Percentiles rank a stretch among this genome's conserved stretches.
Evolutionary conservation across 2,797 vertebrate species (phyloP).

Genomic region (Sardinella longiceps): DNA sequence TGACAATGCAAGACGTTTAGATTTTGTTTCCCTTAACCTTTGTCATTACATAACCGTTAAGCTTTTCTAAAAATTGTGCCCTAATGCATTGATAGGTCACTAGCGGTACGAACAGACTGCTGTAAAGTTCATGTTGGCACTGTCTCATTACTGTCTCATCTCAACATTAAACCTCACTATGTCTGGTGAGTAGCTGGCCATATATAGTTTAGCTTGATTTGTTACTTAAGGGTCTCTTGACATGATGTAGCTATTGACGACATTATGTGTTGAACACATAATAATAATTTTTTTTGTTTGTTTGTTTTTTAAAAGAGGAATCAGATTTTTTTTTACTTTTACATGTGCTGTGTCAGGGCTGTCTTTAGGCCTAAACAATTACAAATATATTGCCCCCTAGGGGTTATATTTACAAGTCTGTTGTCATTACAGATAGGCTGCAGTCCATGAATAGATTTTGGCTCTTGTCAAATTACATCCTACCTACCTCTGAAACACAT

Average conservation of each 20-base stretch:
- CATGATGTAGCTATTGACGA: too few relatives aligned
- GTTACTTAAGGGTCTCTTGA: too few relatives aligned
- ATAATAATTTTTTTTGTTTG: too few relatives aligned
- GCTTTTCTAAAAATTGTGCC: neutral
- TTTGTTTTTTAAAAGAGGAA: too few relatives aligned
- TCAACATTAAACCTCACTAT: neutral
- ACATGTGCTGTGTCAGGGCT: neutral
- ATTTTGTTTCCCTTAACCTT: neutral
- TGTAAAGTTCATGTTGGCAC: neutral
- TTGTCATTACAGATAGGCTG: neutral
- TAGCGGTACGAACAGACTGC: neutral
- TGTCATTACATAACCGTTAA: neutral
- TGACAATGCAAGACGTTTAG: neutral
- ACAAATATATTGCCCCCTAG: constrained; percentile 2
- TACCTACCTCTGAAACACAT: too few relatives aligned
- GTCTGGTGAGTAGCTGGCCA: neutral
- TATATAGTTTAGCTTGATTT: too few relatives aligned
- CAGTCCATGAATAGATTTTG: neutral
- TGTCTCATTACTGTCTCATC: neutral
- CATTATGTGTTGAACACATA: too few relatives aligned
- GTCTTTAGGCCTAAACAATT: neutral
- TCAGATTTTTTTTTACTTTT: too few relatives aligned
- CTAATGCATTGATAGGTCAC: neutral
- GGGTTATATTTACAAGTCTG: neutral
- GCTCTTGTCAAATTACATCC: neutral